phyloP scores from a whole-genome alignment of 2,888 invertebrate genomes.

The Ophion ventricosus region DNA sequence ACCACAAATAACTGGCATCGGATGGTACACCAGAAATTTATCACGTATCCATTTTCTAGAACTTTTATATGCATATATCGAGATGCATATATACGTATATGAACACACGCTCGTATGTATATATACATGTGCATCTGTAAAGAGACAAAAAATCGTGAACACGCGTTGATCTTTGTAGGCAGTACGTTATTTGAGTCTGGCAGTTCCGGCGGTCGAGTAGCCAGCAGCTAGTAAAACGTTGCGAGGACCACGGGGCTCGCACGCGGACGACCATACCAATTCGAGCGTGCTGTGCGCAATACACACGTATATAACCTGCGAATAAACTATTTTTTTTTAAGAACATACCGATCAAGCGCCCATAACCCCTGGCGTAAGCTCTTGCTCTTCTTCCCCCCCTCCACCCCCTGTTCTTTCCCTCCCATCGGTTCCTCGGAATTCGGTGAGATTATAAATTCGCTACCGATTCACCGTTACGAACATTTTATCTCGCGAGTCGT shows the following conservation, averaged over 20 bases:
- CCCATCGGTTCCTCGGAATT: slow-evolving; percentile 25
- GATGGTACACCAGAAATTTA: slow-evolving; percentile 34
- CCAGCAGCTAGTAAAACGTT: slow-evolving; percentile 56
- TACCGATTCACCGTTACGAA: slow-evolving; percentile 34
- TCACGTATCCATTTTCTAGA: slow-evolving; percentile 36
- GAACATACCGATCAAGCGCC: not conserved
- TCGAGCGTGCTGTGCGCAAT: slow-evolving; percentile 79
- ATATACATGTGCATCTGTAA: not conserved
- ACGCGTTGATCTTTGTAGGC: slow-evolving; percentile 26
- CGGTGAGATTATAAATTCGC: slow-evolving; percentile 25
- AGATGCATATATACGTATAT: not conserved
- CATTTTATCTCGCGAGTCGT: slow-evolving; percentile 66
- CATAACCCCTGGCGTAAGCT: slow-evolving; percentile 19
- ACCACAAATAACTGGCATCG: slow-evolving; percentile 17
- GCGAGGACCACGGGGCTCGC: slow-evolving; percentile 81
- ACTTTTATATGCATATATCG: slow-evolving; percentile 6
- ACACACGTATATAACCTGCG: slow-evolving; percentile 71
- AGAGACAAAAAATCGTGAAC: slow-evolving; percentile 12
- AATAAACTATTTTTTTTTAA: slow-evolving; percentile 79
- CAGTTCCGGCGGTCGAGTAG: slow-evolving; percentile 76
- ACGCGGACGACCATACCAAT: slow-evolving; percentile 78
- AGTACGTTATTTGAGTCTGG: slow-evolving; percentile 75
- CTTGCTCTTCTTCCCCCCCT: slow-evolving; percentile 1
- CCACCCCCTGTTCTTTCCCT: not conserved
- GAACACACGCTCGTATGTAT: not conserved